Conservation (phyloP, 1,140 invertebrate genomes). For the Pachypsylla venusta region DNA sequence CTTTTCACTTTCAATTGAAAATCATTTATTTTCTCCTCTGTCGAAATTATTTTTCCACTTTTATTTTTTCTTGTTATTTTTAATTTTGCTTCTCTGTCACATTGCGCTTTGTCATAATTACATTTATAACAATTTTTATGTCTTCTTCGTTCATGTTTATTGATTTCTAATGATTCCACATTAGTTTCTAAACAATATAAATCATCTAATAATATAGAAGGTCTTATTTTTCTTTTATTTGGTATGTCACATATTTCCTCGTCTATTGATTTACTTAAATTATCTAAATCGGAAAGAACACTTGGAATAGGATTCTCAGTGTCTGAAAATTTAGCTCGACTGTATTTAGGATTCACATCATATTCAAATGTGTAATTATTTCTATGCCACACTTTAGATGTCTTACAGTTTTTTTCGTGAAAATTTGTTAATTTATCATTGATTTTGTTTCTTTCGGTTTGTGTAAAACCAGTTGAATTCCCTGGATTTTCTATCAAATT, state of each 20-base stretch:
- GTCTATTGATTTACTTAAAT: conserved; percentile 20
- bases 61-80: not conserved
- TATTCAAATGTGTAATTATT: too few species aligned
- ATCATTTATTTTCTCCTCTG: too few species aligned
- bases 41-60: not conserved
- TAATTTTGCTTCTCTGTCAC: not conserved
- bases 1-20: not conserved
- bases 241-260: conserved; percentile 17
- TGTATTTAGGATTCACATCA: too few species aligned
- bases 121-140: not conserved
- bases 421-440: too few species aligned
- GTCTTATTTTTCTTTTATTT: not conserved
- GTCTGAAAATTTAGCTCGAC: too few species aligned
- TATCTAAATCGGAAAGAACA: conserved; percentile 18
- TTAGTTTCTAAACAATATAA: not conserved
- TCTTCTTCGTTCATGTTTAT: not conserved
- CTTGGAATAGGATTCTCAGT: conserved; percentile 16
- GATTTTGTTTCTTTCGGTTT: too few species aligned
- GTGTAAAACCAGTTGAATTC: too few species aligned
- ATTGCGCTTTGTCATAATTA: not conserved
- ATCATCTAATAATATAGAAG: not conserved
- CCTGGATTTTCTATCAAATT: too few species aligned
- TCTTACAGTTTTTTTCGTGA: too few species aligned
- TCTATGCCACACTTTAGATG: too few species aligned
- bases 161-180: too few species aligned